Conservation (phyloP, 2,113 vertebrate species). For the Gyps fulvus region DNA sequence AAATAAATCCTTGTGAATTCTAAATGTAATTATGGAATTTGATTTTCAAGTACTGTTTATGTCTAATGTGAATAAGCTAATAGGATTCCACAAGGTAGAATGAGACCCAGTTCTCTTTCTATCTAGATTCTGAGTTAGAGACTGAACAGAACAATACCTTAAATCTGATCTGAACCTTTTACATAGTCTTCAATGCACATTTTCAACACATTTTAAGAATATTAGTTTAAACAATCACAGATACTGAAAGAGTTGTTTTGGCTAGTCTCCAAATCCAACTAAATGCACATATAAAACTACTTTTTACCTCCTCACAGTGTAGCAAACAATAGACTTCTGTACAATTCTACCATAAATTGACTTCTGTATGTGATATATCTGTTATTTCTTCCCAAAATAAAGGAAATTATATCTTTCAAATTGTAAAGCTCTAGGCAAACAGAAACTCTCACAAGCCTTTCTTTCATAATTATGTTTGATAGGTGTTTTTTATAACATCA, state of each 20-base stretch:
- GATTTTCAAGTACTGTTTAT: not conserved
- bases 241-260: not conserved
- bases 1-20: not conserved
- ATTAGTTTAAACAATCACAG: not conserved
- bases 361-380: not conserved
- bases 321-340: not conserved
- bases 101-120: not conserved
- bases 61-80: not conserved
- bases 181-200: not conserved
- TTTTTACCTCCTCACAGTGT: not conserved
- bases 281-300: not conserved
- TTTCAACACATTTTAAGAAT: not conserved
- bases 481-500: not conserved
- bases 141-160: not conserved
- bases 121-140: not conserved
- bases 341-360: not conserved
- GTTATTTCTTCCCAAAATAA: not conserved
- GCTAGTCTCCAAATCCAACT: not conserved
- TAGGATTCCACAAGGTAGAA: not conserved
- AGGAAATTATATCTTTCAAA: not conserved
- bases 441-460: not conserved
- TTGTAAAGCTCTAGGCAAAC: not conserved
- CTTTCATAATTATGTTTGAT: not conserved
- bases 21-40: not conserved
- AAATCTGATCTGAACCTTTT: not conserved